A percentile compares a stretch with the other conserved stretches of the same genome.
Conservation (phyloP, 37 sponge, comb jelly and placozoan genomes). For the Cliona cf. orientalis region DNA sequence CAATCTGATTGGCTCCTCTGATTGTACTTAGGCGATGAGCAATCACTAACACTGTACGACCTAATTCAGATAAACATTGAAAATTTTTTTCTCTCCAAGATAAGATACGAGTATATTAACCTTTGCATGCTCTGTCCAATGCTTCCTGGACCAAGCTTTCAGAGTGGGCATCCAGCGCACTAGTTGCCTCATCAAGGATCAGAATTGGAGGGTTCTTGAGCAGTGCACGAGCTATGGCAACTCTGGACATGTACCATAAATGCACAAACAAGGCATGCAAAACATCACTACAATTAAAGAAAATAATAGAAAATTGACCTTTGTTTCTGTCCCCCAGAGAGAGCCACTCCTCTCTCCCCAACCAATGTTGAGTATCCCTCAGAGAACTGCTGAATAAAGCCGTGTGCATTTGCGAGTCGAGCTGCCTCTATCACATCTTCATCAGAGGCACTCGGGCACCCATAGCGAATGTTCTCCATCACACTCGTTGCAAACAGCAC, state of each 20-base stretch:
- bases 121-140: slow-evolving; percentile 66
- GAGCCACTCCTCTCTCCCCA: slow-evolving; percentile 85
- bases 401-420: slow-evolving; percentile 82
- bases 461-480: slow-evolving; percentile 92
- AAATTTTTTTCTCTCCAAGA: not conserved
- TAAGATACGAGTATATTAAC: not conserved
- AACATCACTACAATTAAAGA: not conserved
- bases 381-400: slow-evolving; percentile 79
- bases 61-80: slow-evolving; percentile 17
- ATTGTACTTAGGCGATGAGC: slow-evolving; percentile 95
- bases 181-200: slow-evolving; percentile 93
- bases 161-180: slow-evolving; percentile 89
- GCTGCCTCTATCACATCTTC: slow-evolving; percentile 80
- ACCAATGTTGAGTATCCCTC: slow-evolving; percentile 85
- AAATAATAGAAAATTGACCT: slow-evolving; percentile 58
- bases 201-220: slow-evolving; percentile 85
- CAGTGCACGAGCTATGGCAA: slow-evolving; percentile 94
- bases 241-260: slow-evolving; percentile 31
- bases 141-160: slow-evolving; percentile 88
- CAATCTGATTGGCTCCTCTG: slow-evolving; percentile 82
- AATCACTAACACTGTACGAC: slow-evolving; percentile 91
- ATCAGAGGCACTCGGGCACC: slow-evolving; percentile 77
- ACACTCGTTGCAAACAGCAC: slow-evolving; percentile 90
- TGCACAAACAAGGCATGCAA: not conserved
- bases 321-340: slow-evolving; percentile 96